Base-by-base conservation (phyloP, 1,140 invertebrate genomes). In the Cepaea nemoralis region DNA sequence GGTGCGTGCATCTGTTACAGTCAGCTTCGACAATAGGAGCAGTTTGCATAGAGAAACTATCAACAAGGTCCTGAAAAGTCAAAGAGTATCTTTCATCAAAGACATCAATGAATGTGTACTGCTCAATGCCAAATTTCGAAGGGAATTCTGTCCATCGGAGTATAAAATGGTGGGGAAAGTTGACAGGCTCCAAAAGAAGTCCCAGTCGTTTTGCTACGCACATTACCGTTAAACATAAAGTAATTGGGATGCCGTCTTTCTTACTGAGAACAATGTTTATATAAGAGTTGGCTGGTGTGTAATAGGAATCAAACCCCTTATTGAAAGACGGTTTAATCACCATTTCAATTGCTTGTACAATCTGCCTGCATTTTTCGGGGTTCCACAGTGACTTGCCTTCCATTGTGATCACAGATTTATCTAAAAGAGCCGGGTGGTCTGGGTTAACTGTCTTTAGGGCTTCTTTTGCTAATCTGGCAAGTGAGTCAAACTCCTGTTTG, bases 171-270 rank as follows among this genome's bases (percentile, higher is more conserved):
- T 40, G 22, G 16, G 75, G 75, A 42, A 63, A 77, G n/a, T 37
- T 77, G 10, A 77, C 75, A 77, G 75, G 75, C 37, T 77, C 75
- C 37, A 77, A 37, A 24, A 77, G 1, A 14, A 77, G 31, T 19
- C 75, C 75, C 12, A 77, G 55, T 10, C 75, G 48, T 19, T 50
- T 59, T 27, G 75, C 75, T 50, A 77, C 39, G 16, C 55, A 33
- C 55, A 63, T 59, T 1, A 77, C 50, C 37, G 35, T 66, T 35
- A 77, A 42, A 66, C 75, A 77, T 0, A 77, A n/a, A n/a, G 75
- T 77, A 6, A 77, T 77, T 31, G 48, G 75, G 24, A 77, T 77
- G 6, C 50, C 75, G 22, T 77, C 42, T 66, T 37, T 77, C 16
- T 40, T 39, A 33, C 40, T 42, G 16, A 77, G 75, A 45, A 77